Conservation (phyloP, 2,888 invertebrate species). For the Congeria kusceri region DNA sequence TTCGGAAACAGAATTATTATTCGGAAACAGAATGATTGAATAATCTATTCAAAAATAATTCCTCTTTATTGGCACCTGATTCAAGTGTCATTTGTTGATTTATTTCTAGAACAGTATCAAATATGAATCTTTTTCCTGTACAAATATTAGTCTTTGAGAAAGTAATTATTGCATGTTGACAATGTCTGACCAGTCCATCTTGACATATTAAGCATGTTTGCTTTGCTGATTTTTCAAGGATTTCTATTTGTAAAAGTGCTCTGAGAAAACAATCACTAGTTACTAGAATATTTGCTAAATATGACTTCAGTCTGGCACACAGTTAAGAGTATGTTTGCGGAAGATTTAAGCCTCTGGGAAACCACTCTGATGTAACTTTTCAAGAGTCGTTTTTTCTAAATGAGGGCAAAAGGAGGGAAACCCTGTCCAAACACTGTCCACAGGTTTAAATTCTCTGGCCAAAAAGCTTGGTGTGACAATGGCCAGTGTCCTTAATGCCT, state of each 20-base stretch:
- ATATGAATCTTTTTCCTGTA: too few species aligned
- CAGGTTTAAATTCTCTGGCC: constrained; percentile 12
- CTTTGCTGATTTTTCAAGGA: neutral
- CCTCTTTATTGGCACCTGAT: too few species aligned
- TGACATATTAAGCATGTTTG: neutral
- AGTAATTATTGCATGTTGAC: neutral
- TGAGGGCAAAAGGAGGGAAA: neutral
- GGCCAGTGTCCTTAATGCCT: neutral
- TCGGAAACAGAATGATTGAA: too few species aligned
- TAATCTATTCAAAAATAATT: too few species aligned
- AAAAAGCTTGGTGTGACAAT: constrained; percentile 5
- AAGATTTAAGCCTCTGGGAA: neutral
- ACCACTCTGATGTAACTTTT: constrained; percentile 7
- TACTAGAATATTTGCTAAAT: constrained; percentile 10
- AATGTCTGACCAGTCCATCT: neutral
- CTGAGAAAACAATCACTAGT: constrained; percentile 10
- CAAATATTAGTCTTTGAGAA: neutral
- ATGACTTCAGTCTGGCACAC: neutral
- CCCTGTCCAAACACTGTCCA: constrained; percentile 30
- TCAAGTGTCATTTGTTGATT: too few species aligned
- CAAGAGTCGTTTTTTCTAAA: constrained; percentile 26
- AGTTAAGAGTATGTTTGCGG: neutral
- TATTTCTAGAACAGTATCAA: too few species aligned
- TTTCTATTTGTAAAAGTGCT: constrained; percentile 2
- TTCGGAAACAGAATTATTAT: too few species aligned